These are phyloP conservation scores for Columbina picui DNA, from an alignment of 2,113 vertebrate genomes.

Conservation along the genomic window DNA sequence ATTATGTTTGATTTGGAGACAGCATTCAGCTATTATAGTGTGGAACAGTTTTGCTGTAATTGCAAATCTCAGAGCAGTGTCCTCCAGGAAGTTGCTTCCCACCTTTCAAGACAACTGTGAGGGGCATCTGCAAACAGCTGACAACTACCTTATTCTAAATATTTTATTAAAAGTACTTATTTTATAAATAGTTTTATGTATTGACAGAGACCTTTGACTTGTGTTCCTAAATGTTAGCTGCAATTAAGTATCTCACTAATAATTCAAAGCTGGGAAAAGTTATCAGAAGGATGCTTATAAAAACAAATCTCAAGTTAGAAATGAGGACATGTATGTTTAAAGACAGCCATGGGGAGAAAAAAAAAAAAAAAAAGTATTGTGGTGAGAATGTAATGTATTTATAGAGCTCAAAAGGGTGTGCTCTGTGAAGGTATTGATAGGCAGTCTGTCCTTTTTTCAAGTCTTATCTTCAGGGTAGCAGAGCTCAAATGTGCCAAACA, in stretches of 20 bases:
- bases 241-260: constrained; percentile 9
- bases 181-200: not conserved
- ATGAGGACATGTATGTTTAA: constrained; percentile 4
- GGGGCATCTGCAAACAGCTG: not conserved
- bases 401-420: constrained; percentile 66
- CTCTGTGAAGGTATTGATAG: constrained; percentile 64
- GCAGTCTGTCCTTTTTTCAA: constrained; percentile 58
- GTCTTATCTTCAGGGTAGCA: constrained; percentile 75
- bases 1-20: not conserved
- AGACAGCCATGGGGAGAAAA: not conserved
- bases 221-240: not conserved
- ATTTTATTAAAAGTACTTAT: not conserved
- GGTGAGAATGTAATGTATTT: constrained; percentile 48
- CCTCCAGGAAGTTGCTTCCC: not conserved
- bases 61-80: not conserved
- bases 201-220: not conserved
- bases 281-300: constrained; percentile 2
- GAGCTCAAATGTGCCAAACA: constrained; percentile 66
- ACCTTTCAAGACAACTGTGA: not conserved
- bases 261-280: constrained; percentile 2
- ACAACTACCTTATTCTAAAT: not conserved
- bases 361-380: not conserved
- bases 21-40: not conserved
- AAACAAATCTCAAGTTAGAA: not conserved
- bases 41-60: constrained; percentile 3